These are phyloP conservation scores for Chauna torquata DNA, from an alignment of 2,113 vertebrate genomes.

Conservation along the genomic window DNA sequence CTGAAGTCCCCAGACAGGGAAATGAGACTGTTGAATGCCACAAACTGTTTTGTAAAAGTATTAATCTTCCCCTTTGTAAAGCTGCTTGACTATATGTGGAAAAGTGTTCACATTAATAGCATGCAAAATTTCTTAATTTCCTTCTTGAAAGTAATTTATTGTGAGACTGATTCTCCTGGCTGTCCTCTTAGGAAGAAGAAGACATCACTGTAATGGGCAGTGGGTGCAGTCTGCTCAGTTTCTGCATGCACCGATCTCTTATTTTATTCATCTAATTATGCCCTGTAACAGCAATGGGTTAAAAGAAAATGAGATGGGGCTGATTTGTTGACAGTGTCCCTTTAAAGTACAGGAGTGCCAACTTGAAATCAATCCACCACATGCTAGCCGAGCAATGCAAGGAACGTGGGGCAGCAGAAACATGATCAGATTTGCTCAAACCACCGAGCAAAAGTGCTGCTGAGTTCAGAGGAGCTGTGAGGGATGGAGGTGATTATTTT, in stretches of 20 bases:
- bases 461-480: neutral
- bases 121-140: neutral
- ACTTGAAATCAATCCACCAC: neutral
- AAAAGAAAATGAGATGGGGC: neutral
- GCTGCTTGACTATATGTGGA: neutral
- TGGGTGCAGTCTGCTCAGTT: neutral
- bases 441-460: neutral
- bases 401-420: neutral
- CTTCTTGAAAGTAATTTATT: neutral
- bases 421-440: neutral
- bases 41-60: neutral
- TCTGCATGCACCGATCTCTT: neutral
- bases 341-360: neutral
- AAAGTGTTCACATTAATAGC: neutral
- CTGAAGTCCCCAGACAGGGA: neutral
- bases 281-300: neutral
- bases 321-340: neutral
- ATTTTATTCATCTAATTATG: neutral
- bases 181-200: neutral
- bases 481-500: neutral
- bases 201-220: fast-evolving
- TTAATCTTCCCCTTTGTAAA: neutral
- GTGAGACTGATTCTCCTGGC: neutral
- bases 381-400: neutral
- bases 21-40: neutral